Evolutionary conservation across 2,797 vertebrate genomes (phyloP).

Genomic region (Clarias platycephalus): DNA sequence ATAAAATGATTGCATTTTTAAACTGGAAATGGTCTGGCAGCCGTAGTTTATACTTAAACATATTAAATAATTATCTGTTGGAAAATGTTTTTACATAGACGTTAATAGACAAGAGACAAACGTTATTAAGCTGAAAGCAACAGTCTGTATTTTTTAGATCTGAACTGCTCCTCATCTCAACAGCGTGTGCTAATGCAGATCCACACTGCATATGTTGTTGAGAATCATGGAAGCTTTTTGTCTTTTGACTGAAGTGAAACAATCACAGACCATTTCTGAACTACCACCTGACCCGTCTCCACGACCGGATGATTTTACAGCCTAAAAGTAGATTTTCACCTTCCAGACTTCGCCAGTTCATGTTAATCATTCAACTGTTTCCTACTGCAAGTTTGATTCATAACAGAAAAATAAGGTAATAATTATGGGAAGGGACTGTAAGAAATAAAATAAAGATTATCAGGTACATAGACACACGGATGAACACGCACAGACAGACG

Average conservation of each 20-base stretch:
- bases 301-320: not conserved
- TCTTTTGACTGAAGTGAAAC: not conserved
- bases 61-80: not conserved
- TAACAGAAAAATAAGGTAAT: conserved; percentile 1
- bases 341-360: not conserved
- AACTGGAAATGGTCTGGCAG: not conserved
- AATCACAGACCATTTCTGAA: not conserved
- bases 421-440: conserved; percentile 1
- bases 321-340: not conserved
- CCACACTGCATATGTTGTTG: not conserved
- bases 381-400: not conserved
- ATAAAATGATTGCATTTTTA: not conserved
- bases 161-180: not conserved
- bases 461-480: conserved; percentile 28
- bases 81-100: not conserved
- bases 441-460: conserved; percentile 11
- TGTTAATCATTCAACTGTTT: conserved; percentile 13
- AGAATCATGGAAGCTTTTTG: not conserved
- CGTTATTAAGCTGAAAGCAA: not conserved
- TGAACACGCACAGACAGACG: not conserved
- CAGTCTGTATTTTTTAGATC: not conserved
- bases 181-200: not conserved
- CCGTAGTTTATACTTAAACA: not conserved
- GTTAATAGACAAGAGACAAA: not conserved
- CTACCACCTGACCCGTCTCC: not conserved